phyloP scores from a whole-genome alignment of 1,140 invertebrate species.

The Eciton burchellii region DNA sequence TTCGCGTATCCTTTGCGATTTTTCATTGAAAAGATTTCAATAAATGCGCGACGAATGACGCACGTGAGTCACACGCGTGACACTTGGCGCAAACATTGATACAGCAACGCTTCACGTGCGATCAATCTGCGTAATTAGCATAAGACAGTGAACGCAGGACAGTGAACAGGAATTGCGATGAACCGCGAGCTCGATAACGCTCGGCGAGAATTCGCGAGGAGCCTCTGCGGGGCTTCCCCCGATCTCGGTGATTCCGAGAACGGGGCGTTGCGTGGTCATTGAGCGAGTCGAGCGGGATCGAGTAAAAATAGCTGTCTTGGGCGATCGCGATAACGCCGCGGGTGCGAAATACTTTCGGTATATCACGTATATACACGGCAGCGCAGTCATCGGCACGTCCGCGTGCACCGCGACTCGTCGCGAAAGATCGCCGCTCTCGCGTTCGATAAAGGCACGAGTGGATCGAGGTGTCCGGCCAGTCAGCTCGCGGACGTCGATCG shows the following conservation, averaged over 20 bases:
- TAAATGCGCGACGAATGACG: constrained; percentile 31
- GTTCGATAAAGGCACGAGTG: constrained; percentile 66
- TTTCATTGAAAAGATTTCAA: constrained; percentile 27
- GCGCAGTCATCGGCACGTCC: constrained; percentile 36
- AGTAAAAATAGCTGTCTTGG: constrained; percentile 20
- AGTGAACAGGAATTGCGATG: too few species aligned
- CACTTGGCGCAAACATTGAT: constrained; percentile 44
- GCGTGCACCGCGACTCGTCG: constrained; percentile 33
- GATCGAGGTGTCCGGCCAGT: constrained; percentile 57
- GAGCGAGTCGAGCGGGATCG: constrained; percentile 7
- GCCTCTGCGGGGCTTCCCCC: neutral
- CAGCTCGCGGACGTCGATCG: constrained; percentile 55
- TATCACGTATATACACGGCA: constrained; percentile 27
- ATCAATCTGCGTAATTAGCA: constrained; percentile 15
- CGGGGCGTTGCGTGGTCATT: neutral
- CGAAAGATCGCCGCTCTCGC: constrained; percentile 46
- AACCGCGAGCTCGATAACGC: neutral
- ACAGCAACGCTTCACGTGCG: constrained; percentile 3
- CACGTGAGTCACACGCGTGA: constrained; percentile 47
- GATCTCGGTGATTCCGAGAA: constrained; percentile 7
- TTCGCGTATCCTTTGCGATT: neutral
- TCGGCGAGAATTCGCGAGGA: neutral
- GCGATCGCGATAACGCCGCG: constrained; percentile 28
- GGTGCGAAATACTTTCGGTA: constrained; percentile 28
- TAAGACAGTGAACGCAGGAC: too few species aligned